Evolutionary conservation across 2,888 invertebrate species (phyloP).

Genomic region (Melangyna quadrimaculata): DNA sequence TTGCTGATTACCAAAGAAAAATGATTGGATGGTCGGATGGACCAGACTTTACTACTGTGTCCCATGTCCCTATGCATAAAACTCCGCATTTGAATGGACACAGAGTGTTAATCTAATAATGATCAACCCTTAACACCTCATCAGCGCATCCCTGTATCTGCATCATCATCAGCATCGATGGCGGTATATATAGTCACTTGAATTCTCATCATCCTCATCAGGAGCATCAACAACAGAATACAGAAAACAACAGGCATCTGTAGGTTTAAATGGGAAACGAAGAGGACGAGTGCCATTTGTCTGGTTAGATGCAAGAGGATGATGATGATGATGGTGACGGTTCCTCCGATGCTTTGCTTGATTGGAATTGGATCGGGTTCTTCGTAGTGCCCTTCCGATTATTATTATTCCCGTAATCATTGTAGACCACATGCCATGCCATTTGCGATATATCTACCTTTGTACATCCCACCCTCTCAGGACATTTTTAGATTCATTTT

Average conservation of each 20-base stretch:
- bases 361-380: slow-evolving; percentile 54
- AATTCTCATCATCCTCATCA: slow-evolving; percentile 49
- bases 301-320: slow-evolving; percentile 38
- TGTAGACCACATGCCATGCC: slow-evolving; percentile 60
- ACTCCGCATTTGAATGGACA: slow-evolving; percentile 62
- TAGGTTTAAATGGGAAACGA: not conserved
- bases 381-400: slow-evolving; percentile 42
- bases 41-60: not conserved
- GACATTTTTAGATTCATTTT: slow-evolving; percentile 56
- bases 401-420: slow-evolving; percentile 65
- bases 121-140: slow-evolving; percentile 72
- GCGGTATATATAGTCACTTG: slow-evolving; percentile 3
- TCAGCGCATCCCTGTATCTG: slow-evolving; percentile 61
- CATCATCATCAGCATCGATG: slow-evolving; percentile 46
- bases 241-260: slow-evolving; percentile 44
- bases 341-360: slow-evolving; percentile 65
- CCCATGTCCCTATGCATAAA: slow-evolving; percentile 28
- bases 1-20: slow-evolving; percentile 68
- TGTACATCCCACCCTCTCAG: slow-evolving; percentile 33
- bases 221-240: slow-evolving; percentile 56
- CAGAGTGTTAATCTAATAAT: slow-evolving; percentile 71
- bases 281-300: slow-evolving; percentile 51
- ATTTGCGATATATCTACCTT: slow-evolving; percentile 46
- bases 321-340: slow-evolving; percentile 47
- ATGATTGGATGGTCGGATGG: slow-evolving; percentile 59